Percentiles rank a stretch among this genome's conserved stretches.
Evolutionary conservation across 2,888 invertebrate genomes (phyloP).

Genomic region (Pasiphila rectangulata): DNA sequence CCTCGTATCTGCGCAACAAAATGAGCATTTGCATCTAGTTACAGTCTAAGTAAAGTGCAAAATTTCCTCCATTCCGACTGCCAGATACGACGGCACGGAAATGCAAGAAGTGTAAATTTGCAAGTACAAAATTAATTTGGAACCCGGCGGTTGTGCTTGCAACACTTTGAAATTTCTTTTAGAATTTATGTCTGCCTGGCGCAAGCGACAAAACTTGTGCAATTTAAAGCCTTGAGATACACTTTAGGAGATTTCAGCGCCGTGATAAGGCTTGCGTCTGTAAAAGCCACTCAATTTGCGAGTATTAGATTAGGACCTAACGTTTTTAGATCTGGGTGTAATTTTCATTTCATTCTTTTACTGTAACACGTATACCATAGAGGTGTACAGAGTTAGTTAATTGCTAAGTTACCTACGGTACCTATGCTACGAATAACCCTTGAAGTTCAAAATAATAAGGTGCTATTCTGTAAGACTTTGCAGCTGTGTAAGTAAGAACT

Average conservation of each 20-base stretch:
- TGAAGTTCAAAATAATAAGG: too few species aligned
- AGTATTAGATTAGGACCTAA: too few species aligned
- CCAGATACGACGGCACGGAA: slow-evolving; percentile 30
- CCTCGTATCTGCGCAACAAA: too few species aligned
- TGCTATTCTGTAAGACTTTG: too few species aligned
- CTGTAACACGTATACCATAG: too few species aligned
- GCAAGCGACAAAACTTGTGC: slow-evolving; percentile 43
- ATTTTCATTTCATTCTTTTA: too few species aligned
- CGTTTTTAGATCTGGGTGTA: too few species aligned
- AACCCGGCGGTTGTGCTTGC: slow-evolving; percentile 42
- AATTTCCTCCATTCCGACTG: slow-evolving; percentile 49
- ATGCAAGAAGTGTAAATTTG: slow-evolving; percentile 56
- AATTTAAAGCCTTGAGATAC: slow-evolving; percentile 36
- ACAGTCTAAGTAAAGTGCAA: slow-evolving; percentile 31
- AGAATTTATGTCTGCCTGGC: slow-evolving; percentile 46
- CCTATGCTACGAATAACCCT: too few species aligned
- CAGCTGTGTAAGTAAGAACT: too few species aligned
- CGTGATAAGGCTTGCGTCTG: slow-evolving; percentile 16
- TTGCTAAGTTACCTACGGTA: too few species aligned
- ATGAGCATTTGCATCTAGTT: slow-evolving; percentile 16
- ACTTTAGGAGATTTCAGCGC: slow-evolving; percentile 36
- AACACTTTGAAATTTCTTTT: slow-evolving; percentile 54
- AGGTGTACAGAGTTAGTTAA: too few species aligned
- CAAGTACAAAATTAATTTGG: slow-evolving; percentile 65
- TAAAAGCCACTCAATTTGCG: too few species aligned